phyloP scores from a whole-genome alignment of 1,140 invertebrate genomes.

The Brachionus calyciflorus region DNA sequence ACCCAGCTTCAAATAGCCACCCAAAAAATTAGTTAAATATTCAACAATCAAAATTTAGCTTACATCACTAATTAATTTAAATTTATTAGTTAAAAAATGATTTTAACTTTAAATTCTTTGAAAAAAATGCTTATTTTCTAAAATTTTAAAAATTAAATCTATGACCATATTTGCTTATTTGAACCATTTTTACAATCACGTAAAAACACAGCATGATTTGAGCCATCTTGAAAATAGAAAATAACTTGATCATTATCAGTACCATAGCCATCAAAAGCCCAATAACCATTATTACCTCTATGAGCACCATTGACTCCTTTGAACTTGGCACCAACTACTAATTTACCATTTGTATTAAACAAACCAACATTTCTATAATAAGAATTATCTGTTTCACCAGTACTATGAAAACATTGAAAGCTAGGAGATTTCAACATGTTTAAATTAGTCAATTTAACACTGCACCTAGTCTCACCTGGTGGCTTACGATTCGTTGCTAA shows the following conservation, averaged over 20 bases:
- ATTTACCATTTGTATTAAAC: conserved; percentile 4
- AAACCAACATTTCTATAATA: conserved; percentile 25
- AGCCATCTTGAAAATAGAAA: neutral
- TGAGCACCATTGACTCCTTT: neutral
- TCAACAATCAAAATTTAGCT: no score
- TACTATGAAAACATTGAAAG: neutral
- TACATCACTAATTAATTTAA: no score
- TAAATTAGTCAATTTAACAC: neutral
- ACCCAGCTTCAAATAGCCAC: no score
- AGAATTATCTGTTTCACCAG: neutral
- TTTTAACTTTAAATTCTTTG: neutral
- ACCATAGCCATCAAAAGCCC: conserved; percentile 17
- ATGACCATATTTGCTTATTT: conserved; percentile 14
- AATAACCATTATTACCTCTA: conserved; percentile 20
- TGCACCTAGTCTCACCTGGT: neutral
- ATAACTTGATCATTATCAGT: conserved; percentile 3
- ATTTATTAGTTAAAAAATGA: no score
- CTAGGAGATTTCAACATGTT: neutral
- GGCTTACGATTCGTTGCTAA: neutral
- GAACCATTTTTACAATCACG: conserved; percentile 12
- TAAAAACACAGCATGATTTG: neutral
- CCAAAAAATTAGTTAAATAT: no score
- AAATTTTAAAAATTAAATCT: neutral
- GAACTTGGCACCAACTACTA: neutral
- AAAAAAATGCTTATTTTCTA: neutral